These are phyloP conservation scores for Garrulus glandarius DNA, from an alignment of 2,797 vertebrate genomes.

Conservation along the genomic window DNA sequence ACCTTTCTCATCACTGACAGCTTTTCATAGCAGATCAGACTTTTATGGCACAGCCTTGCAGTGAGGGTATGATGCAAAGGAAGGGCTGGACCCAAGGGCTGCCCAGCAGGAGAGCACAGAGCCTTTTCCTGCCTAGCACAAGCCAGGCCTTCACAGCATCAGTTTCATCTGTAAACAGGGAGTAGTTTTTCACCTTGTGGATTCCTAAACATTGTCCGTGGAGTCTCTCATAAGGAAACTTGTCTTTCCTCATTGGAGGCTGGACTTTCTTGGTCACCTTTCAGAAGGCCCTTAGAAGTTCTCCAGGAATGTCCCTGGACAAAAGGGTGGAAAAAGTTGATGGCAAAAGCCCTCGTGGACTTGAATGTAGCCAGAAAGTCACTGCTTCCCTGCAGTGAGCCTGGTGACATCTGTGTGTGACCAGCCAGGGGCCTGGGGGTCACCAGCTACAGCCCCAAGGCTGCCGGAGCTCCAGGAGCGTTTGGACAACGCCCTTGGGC, in stretches of 20 bases:
- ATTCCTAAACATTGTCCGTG: background rate
- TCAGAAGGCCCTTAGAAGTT: background rate
- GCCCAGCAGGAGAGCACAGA: background rate
- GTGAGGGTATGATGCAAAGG: background rate
- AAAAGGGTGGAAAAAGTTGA: background rate
- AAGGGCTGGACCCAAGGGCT: background rate
- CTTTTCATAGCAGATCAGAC: conserved; percentile 65
- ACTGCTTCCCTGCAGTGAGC: background rate
- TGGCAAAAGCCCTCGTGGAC: background rate
- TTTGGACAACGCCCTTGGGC: background rate
- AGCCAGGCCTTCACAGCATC: background rate
- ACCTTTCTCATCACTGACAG: conserved; percentile 64
- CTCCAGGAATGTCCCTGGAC: background rate
- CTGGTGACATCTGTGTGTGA: background rate
- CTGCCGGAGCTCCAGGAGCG: fast-evolving
- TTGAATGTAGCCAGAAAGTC: background rate
- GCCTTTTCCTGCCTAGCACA: background rate
- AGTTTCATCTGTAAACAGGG: background rate
- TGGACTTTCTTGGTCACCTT: background rate
- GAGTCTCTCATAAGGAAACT: background rate
- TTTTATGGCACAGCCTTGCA: conserved; percentile 1
- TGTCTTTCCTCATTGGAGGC: background rate
- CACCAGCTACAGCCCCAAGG: background rate
- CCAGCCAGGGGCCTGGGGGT: background rate
- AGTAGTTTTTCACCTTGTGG: background rate